Evolutionary conservation across 2,888 invertebrate species (phyloP).

Genomic region (Drosophila anomalipes): DNA sequence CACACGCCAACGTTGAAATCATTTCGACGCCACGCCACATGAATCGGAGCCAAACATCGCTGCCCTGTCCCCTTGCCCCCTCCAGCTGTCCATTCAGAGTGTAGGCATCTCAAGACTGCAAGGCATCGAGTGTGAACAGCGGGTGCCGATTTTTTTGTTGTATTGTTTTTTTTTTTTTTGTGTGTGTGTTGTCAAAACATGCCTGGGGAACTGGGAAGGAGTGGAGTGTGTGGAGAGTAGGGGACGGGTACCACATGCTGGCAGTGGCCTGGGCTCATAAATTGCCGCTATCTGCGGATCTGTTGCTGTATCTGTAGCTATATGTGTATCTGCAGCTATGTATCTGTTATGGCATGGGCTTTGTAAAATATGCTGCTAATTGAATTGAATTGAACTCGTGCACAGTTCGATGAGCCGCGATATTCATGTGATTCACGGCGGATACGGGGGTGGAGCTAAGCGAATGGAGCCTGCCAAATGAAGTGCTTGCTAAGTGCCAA

Average conservation of each 20-base stretch:
- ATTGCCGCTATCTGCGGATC: conserved; percentile 67
- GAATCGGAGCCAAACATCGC: conserved; percentile 12
- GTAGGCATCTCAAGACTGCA: conserved; percentile 65
- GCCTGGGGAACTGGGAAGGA: conserved; percentile 1
- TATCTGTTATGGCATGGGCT: conserved; percentile 36
- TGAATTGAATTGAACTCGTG: conserved; percentile 71
- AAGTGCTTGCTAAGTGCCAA: conserved; percentile 34
- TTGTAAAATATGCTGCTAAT: conserved; percentile 70
- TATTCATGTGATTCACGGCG: conserved; percentile 59
- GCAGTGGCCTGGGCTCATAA: conserved; percentile 65
- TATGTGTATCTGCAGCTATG: conserved; percentile 37
- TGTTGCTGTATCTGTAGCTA: conserved; percentile 14
- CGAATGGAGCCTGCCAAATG: conserved; percentile 29
- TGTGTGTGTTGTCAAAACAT: conserved; percentile 54
- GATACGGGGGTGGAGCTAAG: conserved; percentile 12
- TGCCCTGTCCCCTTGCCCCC: neutral
- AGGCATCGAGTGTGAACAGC: conserved; percentile 71
- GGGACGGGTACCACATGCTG: conserved; percentile 63
- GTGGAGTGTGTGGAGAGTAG: neutral
- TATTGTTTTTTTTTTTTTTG: conserved; percentile 4
- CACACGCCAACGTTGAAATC: conserved; percentile 61
- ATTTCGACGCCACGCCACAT: conserved; percentile 62
- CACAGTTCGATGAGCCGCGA: conserved; percentile 71
- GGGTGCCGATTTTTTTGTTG: conserved; percentile 39
- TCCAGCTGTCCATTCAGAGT: conserved; percentile 27